phyloP scores from a whole-genome alignment of 2,888 invertebrate genomes.

The Stenodema calcarata region DNA sequence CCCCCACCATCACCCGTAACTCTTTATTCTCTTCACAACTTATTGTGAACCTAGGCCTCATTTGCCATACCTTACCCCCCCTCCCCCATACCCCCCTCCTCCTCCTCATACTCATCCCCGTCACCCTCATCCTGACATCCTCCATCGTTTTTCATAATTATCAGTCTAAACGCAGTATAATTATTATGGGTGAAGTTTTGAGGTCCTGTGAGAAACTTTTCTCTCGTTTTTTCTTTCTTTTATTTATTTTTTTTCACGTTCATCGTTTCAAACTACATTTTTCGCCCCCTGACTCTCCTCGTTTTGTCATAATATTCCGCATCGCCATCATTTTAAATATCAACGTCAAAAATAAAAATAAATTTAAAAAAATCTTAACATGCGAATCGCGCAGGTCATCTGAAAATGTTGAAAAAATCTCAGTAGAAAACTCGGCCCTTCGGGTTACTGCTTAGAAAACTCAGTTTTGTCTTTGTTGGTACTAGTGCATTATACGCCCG shows the following conservation, averaged over 20 bases:
- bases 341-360: no score
- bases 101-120: no score
- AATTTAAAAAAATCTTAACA: no score
- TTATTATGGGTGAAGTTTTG: slow-evolving; percentile 22
- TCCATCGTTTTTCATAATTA: slow-evolving; percentile 49
- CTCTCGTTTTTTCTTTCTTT: neutral
- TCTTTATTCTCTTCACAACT: slow-evolving; percentile 49
- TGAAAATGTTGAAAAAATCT: no score
- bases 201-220: slow-evolving; percentile 2
- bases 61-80: slow-evolving; percentile 23
- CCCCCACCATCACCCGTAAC: slow-evolving; percentile 17
- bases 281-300: neutral
- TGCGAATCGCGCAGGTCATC: no score
- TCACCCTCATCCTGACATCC: slow-evolving; percentile 7
- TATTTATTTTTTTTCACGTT: neutral
- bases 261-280: neutral
- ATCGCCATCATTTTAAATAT: neutral
- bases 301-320: neutral
- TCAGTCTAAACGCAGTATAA: slow-evolving; percentile 1
- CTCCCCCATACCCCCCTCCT: slow-evolving; percentile 44
- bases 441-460: no score
- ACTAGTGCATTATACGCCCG: no score
- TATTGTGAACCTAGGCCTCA: slow-evolving; percentile 47
- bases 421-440: no score
- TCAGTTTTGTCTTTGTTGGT: no score